Base-by-base conservation (phyloP, 2,797 vertebrate species). In the Thripadectes ignobilis region DNA sequence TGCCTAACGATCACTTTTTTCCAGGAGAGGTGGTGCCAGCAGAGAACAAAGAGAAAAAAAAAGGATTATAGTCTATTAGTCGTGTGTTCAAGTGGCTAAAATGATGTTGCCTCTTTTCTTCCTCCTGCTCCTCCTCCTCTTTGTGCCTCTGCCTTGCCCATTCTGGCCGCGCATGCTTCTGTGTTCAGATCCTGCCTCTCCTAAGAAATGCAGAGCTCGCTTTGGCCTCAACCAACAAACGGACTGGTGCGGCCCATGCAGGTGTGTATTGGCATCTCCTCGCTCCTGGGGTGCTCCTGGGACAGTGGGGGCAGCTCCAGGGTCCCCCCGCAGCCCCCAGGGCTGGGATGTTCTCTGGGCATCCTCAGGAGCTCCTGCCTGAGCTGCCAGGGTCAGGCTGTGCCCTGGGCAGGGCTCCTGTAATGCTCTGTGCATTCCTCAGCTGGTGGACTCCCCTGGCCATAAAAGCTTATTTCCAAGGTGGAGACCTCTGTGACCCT, bases 171-270 rank as follows among this genome's bases (percentile, higher is more conserved):
- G 98, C 99, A 99, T 99, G 98, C 98, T 98, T 96, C 98, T 98
- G 98, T 97, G 97, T 98, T 99, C 98, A 99, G 99, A 99, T 98
- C 99, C 98, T 92, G 99, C 99, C 98, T 99, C 99, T 97, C 99
- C 99, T 99, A 99, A 99, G 99, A 99, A 99, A 99, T 99, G 99
- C 98, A 98, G 99, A 98, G 99, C 99, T 98, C 99, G 99, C 98
- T 99, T 99, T 98, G 99, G 99, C 98, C 99, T 99, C 98, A 99
- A 99, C 98, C 99, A 99, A 99, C 99, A 99, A 98, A 99, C 98
- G 97, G 99, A 99, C 99, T 99, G 99, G 99, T 99, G 99, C 97
- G 99, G 99, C 97, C 99, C 99, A 30, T 99, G 99, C 99, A 99
- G 99, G 99, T 99, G 98, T 99, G 99, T 99, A 99, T 98, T 89